A percentile compares a stretch with the other conserved stretches of the same genome.
These are phyloP conservation scores for Babyrousa celebensis DNA, from an alignment of 2,797 vertebrate genomes.

Conservation along the genomic window DNA sequence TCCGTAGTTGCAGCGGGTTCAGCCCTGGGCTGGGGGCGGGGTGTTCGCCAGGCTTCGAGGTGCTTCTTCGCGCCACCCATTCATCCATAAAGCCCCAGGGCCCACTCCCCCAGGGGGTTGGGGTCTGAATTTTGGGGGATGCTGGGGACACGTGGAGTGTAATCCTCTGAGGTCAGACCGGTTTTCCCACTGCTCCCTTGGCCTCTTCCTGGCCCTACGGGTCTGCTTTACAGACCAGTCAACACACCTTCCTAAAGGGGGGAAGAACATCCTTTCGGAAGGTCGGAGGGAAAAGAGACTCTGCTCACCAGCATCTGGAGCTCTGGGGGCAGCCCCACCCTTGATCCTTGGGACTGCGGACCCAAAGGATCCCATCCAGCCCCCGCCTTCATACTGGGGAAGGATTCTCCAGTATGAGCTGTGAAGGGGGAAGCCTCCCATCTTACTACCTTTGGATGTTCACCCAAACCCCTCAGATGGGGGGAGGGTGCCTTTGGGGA, in stretches of 20 bases:
- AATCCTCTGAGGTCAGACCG: neutral
- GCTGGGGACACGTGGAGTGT: neutral
- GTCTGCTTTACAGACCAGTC: neutral
- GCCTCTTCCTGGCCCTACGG: neutral
- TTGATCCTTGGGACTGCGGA: neutral
- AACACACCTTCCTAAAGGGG: too few species aligned
- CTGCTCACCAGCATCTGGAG: neutral
- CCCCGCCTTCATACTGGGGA: neutral
- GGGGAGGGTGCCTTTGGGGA: neutral
- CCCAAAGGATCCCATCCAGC: neutral
- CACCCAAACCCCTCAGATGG: neutral
- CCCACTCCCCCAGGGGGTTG: too few species aligned
- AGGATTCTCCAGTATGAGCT: neutral
- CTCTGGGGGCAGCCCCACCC: neutral
- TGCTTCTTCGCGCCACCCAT: neutral
- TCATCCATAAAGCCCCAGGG: neutral
- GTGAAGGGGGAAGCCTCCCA: neutral
- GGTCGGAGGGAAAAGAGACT: neutral
- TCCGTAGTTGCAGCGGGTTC: neutral
- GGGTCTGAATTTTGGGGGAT: neutral
- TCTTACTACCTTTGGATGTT: neutral
- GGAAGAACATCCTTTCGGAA: neutral
- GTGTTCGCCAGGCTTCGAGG: neutral
- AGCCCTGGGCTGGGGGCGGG: too few species aligned
- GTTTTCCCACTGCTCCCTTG: neutral